These are phyloP conservation scores for Siphonodentalium dalli DNA, from an alignment of 2,888 invertebrate species.

Conservation along the genomic window DNA sequence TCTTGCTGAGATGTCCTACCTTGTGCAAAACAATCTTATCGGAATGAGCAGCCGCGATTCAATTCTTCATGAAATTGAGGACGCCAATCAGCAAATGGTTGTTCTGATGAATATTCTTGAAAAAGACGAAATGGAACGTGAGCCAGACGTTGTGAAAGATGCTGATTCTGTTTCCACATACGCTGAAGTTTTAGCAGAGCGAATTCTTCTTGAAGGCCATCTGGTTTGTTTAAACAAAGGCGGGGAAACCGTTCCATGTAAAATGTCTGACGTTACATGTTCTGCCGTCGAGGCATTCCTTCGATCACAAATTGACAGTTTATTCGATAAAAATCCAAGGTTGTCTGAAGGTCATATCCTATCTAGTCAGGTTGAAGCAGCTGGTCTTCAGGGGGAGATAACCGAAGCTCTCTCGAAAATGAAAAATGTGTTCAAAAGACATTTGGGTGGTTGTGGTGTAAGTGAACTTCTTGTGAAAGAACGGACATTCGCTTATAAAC, in stretches of 20 bases:
- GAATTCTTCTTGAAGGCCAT: slow-evolving; percentile 62
- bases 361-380: too few relatives aligned
- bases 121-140: slow-evolving; percentile 33
- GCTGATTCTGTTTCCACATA: slow-evolving; percentile 72
- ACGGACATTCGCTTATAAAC: slow-evolving; percentile 40
- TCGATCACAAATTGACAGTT: slow-evolving; percentile 52
- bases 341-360: too few relatives aligned
- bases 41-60: slow-evolving; percentile 37
- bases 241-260: too few relatives aligned
- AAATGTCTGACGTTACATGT: too few relatives aligned
- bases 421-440: slow-evolving; percentile 70
- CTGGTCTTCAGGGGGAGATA: slow-evolving; percentile 55
- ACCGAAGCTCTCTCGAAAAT: slow-evolving; percentile 66
- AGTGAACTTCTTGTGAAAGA: slow-evolving; percentile 33
- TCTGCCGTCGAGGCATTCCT: slow-evolving; percentile 52
- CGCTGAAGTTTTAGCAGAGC: slow-evolving; percentile 78
- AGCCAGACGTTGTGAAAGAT: slow-evolving; percentile 29
- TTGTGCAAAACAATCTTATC: slow-evolving; percentile 44
- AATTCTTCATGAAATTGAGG: slow-evolving; percentile 46
- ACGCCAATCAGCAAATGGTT: slow-evolving; percentile 34
- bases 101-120: slow-evolving; percentile 30
- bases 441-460: slow-evolving; percentile 25
- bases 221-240: too few relatives aligned
- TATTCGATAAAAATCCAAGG: too few relatives aligned
- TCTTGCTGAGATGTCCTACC: slow-evolving; percentile 49